Conservation (phyloP, 1,140 invertebrate species). For the Stegodyphus dumicola region DNA sequence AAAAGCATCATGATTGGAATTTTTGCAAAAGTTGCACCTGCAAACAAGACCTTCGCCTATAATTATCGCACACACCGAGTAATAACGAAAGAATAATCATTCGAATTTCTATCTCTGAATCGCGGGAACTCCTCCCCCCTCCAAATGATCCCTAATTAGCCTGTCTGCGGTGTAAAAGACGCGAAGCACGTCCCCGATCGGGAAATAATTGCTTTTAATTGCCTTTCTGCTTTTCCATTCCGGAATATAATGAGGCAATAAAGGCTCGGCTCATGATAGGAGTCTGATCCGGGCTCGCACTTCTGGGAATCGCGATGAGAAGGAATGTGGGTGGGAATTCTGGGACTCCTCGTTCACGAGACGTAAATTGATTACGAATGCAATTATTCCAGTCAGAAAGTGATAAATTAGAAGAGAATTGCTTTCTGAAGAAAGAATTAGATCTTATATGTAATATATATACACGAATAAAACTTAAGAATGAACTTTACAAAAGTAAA, state of each 20-base stretch:
- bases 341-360: background rate
- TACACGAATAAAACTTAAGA: no score
- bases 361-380: no score
- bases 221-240: conserved; percentile 30
- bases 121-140: background rate
- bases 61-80: conserved; percentile 48
- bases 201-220: conserved; percentile 59
- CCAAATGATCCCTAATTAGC: conserved; percentile 55
- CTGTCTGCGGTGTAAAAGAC: conserved; percentile 49
- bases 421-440: no score
- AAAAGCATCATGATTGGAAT: conserved; percentile 51
- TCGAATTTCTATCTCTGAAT: conserved; percentile 20
- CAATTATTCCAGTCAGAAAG: no score
- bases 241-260: conserved; percentile 31
- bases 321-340: background rate
- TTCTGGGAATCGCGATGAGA: background rate
- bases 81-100: conserved; percentile 40
- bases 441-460: no score
- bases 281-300: background rate
- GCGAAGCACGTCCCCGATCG: conserved; percentile 44
- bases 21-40: conserved; percentile 55
- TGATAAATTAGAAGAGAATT: no score
- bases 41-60: conserved; percentile 42
- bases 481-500: no score
- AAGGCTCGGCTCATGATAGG: background rate